Evolutionary conservation across 92 coral and sea anemone species (phyloP), one percentile per base, ranked within the genome.

Genomic region (Virgularia gustaviana): DNA sequence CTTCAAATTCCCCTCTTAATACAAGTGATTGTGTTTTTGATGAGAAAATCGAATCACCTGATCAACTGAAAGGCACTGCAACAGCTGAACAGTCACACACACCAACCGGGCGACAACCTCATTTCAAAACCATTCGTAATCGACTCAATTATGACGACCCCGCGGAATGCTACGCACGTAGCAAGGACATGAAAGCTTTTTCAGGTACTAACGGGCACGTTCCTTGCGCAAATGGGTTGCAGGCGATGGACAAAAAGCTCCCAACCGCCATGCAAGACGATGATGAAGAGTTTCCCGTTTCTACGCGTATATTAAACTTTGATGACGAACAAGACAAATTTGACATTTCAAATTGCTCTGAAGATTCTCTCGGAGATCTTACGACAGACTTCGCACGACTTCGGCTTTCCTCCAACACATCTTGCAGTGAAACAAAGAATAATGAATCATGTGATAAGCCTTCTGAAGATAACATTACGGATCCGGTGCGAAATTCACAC

Each of bases 291-390:
- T 28, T 31, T 30, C 65, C 42, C 18, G 19, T 9, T 31, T 60
- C 39, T 30, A 8, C 66, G 2, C 2, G 23, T 13, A 15, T 15
- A 0, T 22, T 44, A 49, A 13, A 34, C 11, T 36, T 55, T 30
- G 61, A 51, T n/a, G 36, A 49, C 4, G 15, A 2, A 19, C 35
- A 31, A 34, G 12, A 29, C 18, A 30, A 59, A 27, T 29, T 51
- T 11, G 75, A 68, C 51, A 23, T 32, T 68, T 68, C 75, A 43
- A 68, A 49, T 68, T 43, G 75, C 38, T 68, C 75, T 9, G 61
- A 68, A 68, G 61, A 49, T 19, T 68, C 75, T 12, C 61, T 68
- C 4, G 47, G 41, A 47, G 75, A 49, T 3, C 31, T 68, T 28
- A 31, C 7, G 47, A 28, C 75, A 34, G 75, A 49, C 41, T 49